Evolutionary conservation across 2,113 vertebrate species (phyloP), one percentile per base, ranked within the genome.

Genomic region (Chionodraco myersi): DNA sequence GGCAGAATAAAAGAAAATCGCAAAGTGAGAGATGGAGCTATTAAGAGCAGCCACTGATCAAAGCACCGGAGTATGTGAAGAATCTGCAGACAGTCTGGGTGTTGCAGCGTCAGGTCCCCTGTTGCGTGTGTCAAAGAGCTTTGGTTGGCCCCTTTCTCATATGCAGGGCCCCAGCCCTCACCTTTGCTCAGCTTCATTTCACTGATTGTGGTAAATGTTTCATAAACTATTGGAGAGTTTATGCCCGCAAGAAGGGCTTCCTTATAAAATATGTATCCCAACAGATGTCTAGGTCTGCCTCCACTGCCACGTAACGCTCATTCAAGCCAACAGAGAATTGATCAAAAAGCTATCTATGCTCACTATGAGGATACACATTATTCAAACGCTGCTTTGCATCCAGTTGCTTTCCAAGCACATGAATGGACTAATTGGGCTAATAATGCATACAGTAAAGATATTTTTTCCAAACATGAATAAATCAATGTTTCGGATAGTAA

Each of bases 221-320:
- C 78, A 94, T 88, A 84, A 74, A 75, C 75, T 87, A 75, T 87
- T 88, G 75, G 77, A 88, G 86, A 81, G 78, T 57, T 56, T 83
- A 72, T 73, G 59, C 87, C 85, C 88, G 75, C 79, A 58, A 86
- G 87, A 85, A 85, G 49, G 75, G 73, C 87, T 64, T 88, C 82
- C 47, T 82, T 66, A 91, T 94, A 80, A 92, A 94, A 94, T 66
- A 94, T 93, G 64, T 58, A 94, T 92, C 61, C 63, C 10, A 63
- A 85, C 93, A 94, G 92, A 94, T 94, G 93, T 93, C 85, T 88
- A 72, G 67, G 85, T 88, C 84, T 86, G 88, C 86, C 87, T 89
- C 80, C 78, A 77, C 84, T 80, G 66, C 85, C 81, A 80, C 70
- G 51, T 59, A 75, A 66, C 30, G 14, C 78, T 83, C 87, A 75